Base-by-base conservation (phyloP, 1,140 invertebrate genomes). In the Drosophila orena region DNA sequence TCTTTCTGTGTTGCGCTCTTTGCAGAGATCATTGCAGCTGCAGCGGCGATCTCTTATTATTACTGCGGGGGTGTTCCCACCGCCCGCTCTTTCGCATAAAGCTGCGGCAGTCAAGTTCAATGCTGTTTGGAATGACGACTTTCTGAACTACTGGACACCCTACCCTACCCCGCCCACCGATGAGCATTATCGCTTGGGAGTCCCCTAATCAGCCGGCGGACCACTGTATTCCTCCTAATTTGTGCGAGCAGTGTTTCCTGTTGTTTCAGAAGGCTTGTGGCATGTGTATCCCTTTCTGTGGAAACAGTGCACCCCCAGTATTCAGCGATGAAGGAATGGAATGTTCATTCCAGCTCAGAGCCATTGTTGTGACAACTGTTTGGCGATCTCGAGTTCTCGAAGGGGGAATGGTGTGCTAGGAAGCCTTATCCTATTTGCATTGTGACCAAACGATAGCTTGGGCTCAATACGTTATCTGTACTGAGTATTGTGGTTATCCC, bases 21-120 rank as follows among this genome's bases (percentile, higher is more conserved):
- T 11, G 4, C 11, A 14, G 0, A 46, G 57, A 43, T 49, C 27
- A 46, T 12, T 64, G 59, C 64, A 75, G 53, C 38, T 59, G 55
- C 50, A 66, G 15, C n/a, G 14, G 17, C 49, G 12, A 30, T 30
- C 24, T 44, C n/a, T 14, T 12, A 24, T n/a, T 61, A 14, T 35
- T 15, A 15, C n/a, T 61, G 14, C 20, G 6, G 49, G 49, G 49
- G 49, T 17, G 24, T 40, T 35, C 12, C 12, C 24, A 35, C 53
- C 20, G 12, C 47, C 10, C 12, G 40, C 38, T 2, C 38, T n/a
- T 40, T 17, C 4, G 2, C 27, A 37, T 17, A 22, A 40, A 62
- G 79, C 64, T 78, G 58, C 49, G 42, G 1, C 37, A 68, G 60
- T 81, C 81, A 86, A 86, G 83, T 86, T 86, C 81, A 88, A 81